phyloP scores from a whole-genome alignment of 2,888 invertebrate species.

The Pseudococcus longispinus region DNA sequence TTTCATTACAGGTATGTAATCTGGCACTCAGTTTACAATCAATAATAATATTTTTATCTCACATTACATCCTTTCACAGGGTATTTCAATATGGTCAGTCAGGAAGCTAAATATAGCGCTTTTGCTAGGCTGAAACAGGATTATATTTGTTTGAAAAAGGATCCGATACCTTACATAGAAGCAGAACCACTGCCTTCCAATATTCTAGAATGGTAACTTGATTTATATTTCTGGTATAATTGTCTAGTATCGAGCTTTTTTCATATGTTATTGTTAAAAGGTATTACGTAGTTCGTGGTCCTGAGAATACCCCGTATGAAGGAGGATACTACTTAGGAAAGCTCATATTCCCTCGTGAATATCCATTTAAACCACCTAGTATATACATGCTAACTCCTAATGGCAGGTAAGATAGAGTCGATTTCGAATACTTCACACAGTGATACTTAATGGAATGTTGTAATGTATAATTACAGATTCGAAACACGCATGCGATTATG shows the following conservation, averaged over 20 bases:
- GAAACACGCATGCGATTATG: constrained; percentile 90
- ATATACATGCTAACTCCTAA: constrained; percentile 99
- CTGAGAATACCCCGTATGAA: constrained; percentile 93
- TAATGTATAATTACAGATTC: constrained; percentile 68
- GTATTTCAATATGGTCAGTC: not conserved
- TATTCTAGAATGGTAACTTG: constrained; percentile 88
- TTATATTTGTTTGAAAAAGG: constrained; percentile 90
- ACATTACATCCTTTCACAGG: not conserved
- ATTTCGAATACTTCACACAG: not conserved
- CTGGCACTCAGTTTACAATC: no score
- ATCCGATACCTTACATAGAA: constrained; percentile 94
- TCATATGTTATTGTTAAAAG: constrained; percentile 64
- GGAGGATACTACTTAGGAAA: constrained; percentile 94
- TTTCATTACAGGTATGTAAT: no score
- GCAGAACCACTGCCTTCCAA: constrained; percentile 95
- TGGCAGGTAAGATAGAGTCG: constrained; percentile 69
- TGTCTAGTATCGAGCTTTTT: no score
- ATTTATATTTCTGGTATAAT: not conserved
- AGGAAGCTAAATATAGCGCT: constrained; percentile 68
- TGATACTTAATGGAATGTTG: no score
- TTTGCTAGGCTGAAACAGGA: constrained; percentile 91
- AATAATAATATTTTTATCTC: not conserved
- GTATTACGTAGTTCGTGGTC: constrained; percentile 96
- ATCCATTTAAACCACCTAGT: constrained; percentile 96
- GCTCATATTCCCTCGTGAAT: constrained; percentile 93